Evolutionary conservation across 2,888 invertebrate species (phyloP).

Genomic region (Crematogaster levior): DNA sequence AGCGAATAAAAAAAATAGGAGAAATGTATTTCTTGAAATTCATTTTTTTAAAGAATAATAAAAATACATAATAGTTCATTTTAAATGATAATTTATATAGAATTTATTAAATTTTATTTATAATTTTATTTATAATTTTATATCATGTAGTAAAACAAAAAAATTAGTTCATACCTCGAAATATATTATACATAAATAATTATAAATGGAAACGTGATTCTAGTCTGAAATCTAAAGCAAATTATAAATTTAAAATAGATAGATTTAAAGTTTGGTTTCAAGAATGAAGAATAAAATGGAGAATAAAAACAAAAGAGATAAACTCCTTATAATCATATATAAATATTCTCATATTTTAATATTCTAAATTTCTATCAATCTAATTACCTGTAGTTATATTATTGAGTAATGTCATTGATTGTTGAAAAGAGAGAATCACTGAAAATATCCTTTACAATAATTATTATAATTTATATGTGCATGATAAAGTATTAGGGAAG

Average conservation of each 20-base stretch:
- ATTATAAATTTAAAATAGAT: background rate
- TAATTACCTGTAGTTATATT: background rate
- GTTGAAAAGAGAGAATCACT: background rate
- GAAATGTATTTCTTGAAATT: conserved; percentile 1
- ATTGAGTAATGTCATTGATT: background rate
- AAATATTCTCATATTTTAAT: background rate
- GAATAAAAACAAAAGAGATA: background rate
- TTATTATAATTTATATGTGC: background rate
- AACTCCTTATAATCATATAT: background rate
- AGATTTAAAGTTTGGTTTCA: background rate
- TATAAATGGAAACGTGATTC: background rate
- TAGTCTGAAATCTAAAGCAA: background rate
- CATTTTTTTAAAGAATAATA: background rate
- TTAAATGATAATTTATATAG: too few species aligned
- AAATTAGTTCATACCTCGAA: too few species aligned
- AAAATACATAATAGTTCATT: too few species aligned
- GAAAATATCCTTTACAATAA: background rate
- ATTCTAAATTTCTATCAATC: background rate
- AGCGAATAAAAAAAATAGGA: background rate
- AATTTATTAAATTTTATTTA: too few species aligned
- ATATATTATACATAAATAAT: background rate
- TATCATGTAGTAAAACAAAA: background rate
- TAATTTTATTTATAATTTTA: too few species aligned
- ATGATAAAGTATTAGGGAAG: background rate
- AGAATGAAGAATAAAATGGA: background rate